Base-by-base conservation (phyloP, 1,140 invertebrate genomes). In the Lucilia sericata region DNA sequence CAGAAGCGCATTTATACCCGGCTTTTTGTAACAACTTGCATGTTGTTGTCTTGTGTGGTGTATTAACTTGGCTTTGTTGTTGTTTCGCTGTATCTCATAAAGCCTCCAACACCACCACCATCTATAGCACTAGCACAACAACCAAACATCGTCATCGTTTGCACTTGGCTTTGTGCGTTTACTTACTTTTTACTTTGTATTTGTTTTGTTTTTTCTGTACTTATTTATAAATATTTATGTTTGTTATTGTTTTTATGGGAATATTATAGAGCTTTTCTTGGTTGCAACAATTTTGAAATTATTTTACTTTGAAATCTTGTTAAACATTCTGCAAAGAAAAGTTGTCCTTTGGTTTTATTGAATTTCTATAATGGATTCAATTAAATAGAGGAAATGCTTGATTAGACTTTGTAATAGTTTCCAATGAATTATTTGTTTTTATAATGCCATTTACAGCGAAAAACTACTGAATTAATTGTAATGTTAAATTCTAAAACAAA, bases 1-100 rank as follows among this genome's bases (percentile, higher is more conserved):
- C 81, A 82, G 81, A 82, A 82, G 81, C 81, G 81, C 81, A 82
- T 82, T 82, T 82, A 82, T 82, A 82, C 51, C 19, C 42, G n/a
- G 36, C 19, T 19, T 30, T n/a, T 30, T 80, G 76, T 80, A 12
- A 21, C 19, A 76, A 42, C 19, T n/a, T 76, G 74, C 30, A 8
- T 25, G 75, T 78, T 42, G 17, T 78, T 78, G n/a, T 60, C 14
- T 60, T n/a, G 13, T 60, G 3, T 1, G 5, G 55, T 60, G 13
- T 60, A 14, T 7, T 60, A n/a, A 60, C 55, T 60, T 60, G 3
- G 14, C 17, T 17, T 60, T 60, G 13, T 60, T 60, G 55, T 60
- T 42, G 25, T 42, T 42, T 60, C 13, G 13, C n/a, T 60, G 42
- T 42, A 10, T 42, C 5, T 42, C 42, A 8, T 3, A 42, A 42